Conservation (phyloP, 2,888 invertebrate species). For the Synanthedon andrenaeformis region DNA sequence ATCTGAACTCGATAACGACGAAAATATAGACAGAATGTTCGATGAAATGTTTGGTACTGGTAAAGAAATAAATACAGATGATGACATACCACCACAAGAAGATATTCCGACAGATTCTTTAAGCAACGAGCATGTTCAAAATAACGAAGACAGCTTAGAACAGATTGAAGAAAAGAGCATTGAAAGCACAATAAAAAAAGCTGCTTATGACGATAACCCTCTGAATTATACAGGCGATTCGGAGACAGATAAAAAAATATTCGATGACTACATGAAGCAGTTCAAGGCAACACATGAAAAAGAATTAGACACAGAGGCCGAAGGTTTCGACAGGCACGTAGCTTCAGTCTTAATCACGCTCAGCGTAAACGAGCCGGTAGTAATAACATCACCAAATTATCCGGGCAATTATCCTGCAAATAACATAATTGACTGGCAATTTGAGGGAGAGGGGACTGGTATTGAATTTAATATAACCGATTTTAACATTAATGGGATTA, state of each 20-base stretch:
- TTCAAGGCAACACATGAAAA: slow-evolving; percentile 22
- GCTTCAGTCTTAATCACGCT: slow-evolving; percentile 25
- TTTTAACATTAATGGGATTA: slow-evolving; percentile 37
- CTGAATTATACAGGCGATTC: slow-evolving; percentile 14
- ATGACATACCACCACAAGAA: background rate
- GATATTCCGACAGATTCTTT: no score
- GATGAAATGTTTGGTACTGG: slow-evolving; percentile 2
- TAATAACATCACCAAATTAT: slow-evolving; percentile 38
- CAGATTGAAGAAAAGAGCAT: slow-evolving; percentile 7
- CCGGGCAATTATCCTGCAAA: slow-evolving; percentile 38
- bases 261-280: slow-evolving; percentile 15
- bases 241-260: slow-evolving; percentile 15
- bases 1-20: background rate
- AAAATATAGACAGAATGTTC: background rate
- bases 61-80: background rate
- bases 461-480: slow-evolving; percentile 55
- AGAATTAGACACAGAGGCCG: slow-evolving; percentile 21
- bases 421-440: slow-evolving; percentile 41
- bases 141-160: slow-evolving; percentile 7
- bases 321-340: slow-evolving; percentile 16
- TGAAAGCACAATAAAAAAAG: slow-evolving; percentile 2
- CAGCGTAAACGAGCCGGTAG: slow-evolving; percentile 24
- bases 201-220: background rate
- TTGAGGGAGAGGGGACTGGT: slow-evolving; percentile 46
- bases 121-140: slow-evolving; percentile 4